Conservation (phyloP, 2,888 invertebrate genomes). For the Ophioninae sp. region DNA sequence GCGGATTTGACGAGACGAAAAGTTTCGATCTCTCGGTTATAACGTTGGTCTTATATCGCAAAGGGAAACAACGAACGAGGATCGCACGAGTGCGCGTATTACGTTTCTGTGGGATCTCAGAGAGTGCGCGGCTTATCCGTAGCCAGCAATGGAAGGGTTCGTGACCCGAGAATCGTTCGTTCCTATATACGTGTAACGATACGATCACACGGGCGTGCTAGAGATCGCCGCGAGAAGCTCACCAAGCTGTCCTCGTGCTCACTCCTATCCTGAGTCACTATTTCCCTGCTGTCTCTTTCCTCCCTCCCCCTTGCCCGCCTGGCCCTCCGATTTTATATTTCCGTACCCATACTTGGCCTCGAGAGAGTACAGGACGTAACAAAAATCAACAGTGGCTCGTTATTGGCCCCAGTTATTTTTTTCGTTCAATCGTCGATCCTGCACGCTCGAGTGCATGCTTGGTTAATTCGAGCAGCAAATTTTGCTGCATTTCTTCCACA, state of each 20-base stretch:
- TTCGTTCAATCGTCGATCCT: background rate
- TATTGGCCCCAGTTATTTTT: background rate
- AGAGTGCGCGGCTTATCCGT: conserved; percentile 43
- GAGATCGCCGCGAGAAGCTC: conserved; percentile 42
- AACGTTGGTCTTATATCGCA: conserved; percentile 28
- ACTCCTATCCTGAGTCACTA: conserved; percentile 22
- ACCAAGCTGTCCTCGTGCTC: conserved; percentile 51
- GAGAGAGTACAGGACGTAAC: background rate
- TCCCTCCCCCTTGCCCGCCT: background rate
- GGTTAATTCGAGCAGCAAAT: background rate
- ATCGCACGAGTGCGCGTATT: conserved; percentile 28
- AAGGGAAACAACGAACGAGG: conserved; percentile 28
- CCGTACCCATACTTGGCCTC: background rate
- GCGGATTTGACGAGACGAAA: conserved; percentile 19
- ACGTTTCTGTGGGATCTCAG: conserved; percentile 30
- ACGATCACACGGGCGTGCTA: conserved; percentile 58
- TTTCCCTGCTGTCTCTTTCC: conserved; percentile 1
- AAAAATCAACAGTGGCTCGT: background rate
- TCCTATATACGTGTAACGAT: conserved; percentile 58
- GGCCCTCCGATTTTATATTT: background rate
- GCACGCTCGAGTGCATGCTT: background rate
- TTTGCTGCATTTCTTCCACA: background rate
- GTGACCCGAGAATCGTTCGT: conserved; percentile 63
- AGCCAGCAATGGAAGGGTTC: conserved; percentile 59
- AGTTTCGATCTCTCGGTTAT: conserved; percentile 24